Evolutionary conservation across 2,888 invertebrate genomes (phyloP), one percentile per base, ranked within the genome.

Genomic region (Buathra laborator): DNA sequence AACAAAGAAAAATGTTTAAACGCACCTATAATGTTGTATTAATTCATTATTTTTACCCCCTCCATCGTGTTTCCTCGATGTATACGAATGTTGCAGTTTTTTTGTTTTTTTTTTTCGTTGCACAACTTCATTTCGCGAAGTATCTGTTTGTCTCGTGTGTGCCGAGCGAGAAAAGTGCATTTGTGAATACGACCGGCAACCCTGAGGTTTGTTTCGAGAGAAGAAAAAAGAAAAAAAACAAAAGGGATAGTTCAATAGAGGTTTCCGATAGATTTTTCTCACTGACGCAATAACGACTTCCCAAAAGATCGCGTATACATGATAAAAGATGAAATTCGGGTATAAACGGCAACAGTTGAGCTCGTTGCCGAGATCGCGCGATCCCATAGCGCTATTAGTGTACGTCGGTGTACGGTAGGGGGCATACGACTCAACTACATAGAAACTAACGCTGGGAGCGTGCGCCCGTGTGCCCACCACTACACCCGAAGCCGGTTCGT

Each of bases 1-100:
- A 68, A 85, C 80, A 83, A 85, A 86, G 83, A 79, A 72, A 83
- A 83, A 83, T 43, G 37, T 43, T 74, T n/a, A 66, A 68, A 78
- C 64, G 64, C 46, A 16, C n/a, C 64, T 37, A 48, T 62, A 67
- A 71, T 51, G 75, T 68, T 51, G 68, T 72, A 81, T 75, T 66
- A 81, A 75, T 81, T 79, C 72, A 70, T 79, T 19, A 71, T 81
- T 71, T 81, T 51, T 14, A 59, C 14, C 59, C 62, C 59, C 10
- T 24, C 37, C 44, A 24, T 29, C 53, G 48, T 5, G 56, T 19
- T 56, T 7, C 37, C 79, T 76, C 70, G 70, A 79, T 75, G 24
- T 74, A 64, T 67, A 66, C 75, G 70, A 44, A 81, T 70, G 64
- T 62, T 70, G 24, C 9, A 24, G 12, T 6, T 9, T 48, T 68